Percentiles rank a stretch among this genome's conserved stretches.
Evolutionary conservation across 2,113 vertebrate genomes (phyloP).

Genomic region (Dasyprocta punctata): DNA sequence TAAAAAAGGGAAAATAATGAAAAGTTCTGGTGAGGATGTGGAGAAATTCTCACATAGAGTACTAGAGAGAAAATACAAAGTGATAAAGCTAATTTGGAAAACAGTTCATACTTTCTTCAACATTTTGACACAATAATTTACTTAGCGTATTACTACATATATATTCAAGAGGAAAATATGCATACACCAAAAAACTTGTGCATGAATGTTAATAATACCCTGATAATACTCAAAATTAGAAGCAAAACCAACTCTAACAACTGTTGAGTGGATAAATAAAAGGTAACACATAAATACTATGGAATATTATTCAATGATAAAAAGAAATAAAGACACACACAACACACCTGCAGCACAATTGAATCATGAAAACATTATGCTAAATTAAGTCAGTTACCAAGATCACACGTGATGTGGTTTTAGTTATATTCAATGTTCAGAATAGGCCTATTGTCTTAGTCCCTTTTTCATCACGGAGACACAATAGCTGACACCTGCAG

Average conservation of each 20-base stretch:
- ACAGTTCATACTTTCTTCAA: not conserved
- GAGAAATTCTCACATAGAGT: not conserved
- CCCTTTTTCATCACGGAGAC: not conserved
- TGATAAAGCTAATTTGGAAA: not conserved
- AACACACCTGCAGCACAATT: not conserved
- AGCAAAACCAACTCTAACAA: not conserved
- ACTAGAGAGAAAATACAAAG: not conserved
- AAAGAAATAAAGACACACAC: not conserved
- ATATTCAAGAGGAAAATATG: not conserved
- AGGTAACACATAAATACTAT: not conserved
- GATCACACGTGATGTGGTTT: too few relatives aligned
- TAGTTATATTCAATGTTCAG: not conserved
- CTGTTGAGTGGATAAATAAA: not conserved
- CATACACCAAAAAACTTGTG: not conserved
- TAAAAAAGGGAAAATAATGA: not conserved
- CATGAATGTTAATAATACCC: not conserved
- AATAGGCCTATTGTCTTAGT: not conserved
- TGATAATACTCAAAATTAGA: not conserved
- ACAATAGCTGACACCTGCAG: not conserved
- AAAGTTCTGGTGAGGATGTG: not conserved
- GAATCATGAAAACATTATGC: not conserved
- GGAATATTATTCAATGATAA: not conserved
- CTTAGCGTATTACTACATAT: not conserved
- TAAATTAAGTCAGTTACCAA: not conserved
- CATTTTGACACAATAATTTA: not conserved